Percentiles rank a stretch among this genome's conserved stretches.
These are phyloP conservation scores for Eledona agricola DNA, from an alignment of 2,888 invertebrate species.

Conservation along the genomic window DNA sequence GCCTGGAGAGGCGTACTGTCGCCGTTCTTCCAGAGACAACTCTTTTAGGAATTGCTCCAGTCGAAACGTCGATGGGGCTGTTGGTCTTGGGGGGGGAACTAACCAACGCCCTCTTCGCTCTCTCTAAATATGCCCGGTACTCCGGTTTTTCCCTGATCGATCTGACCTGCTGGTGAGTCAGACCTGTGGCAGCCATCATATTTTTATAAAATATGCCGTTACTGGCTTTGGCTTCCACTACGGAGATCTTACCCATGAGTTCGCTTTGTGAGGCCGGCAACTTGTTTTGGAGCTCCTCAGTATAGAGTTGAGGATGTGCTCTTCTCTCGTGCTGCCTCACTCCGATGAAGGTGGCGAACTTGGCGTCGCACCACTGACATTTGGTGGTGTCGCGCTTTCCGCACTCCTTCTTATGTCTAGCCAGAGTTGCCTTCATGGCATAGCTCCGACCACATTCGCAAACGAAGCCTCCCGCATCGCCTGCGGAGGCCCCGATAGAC, in stretches of 20 bases:
- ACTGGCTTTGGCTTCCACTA: slow-evolving; percentile 14
- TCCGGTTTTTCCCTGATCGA: slow-evolving; percentile 15
- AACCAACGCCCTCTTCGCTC: slow-evolving; percentile 1
- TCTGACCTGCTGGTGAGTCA: slow-evolving; percentile 31
- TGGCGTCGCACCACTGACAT: slow-evolving; percentile 12
- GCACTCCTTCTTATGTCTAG: slow-evolving; percentile 11
- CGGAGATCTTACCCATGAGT: slow-evolving; percentile 15
- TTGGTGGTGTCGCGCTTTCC: neutral
- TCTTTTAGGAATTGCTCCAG: no score
- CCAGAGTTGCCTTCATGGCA: slow-evolving; percentile 7
- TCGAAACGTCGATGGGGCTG: neutral
- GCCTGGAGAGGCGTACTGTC: neutral
- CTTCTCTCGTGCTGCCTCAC: slow-evolving; percentile 18
- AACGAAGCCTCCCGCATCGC: neutral
- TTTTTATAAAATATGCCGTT: slow-evolving; percentile 6
- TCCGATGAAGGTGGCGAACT: slow-evolving; percentile 8
- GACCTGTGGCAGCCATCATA: slow-evolving; percentile 20
- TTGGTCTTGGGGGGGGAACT: no score
- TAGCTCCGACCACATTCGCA: slow-evolving; percentile 11
- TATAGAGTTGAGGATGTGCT: slow-evolving; percentile 6
- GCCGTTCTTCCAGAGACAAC: no score
- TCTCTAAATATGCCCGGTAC: slow-evolving; percentile 17
- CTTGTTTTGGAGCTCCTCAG: slow-evolving; percentile 3
- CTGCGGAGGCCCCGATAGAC: neutral
- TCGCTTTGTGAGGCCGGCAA: slow-evolving; percentile 9